These are phyloP conservation scores for Caenorhabditis japonica DNA, from an alignment of 2,888 invertebrate species.

Conservation along the genomic window DNA sequence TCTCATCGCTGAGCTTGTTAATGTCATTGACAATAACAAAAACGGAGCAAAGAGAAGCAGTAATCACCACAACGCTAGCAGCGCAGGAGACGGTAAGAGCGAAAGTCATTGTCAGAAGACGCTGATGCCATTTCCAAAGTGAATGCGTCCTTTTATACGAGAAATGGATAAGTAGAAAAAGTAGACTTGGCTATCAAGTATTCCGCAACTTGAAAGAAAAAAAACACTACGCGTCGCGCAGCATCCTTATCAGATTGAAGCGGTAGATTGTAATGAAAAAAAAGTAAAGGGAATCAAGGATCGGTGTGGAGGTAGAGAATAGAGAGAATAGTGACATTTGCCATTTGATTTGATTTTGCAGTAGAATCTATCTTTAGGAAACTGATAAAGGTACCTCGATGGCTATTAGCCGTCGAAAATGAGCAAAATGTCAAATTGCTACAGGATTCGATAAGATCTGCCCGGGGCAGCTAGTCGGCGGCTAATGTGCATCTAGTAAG, in stretches of 20 bases:
- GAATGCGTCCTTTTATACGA: slow-evolving; percentile 29
- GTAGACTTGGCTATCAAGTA: slow-evolving; percentile 43
- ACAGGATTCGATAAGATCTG: too few species aligned
- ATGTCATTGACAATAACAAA: slow-evolving; percentile 60
- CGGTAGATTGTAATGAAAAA: background rate
- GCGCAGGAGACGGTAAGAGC: slow-evolving; percentile 57
- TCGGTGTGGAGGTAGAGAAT: background rate
- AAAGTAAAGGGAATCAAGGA: slow-evolving; percentile 3
- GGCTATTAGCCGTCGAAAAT: too few species aligned
- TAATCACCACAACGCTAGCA: slow-evolving; percentile 48
- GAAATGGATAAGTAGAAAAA: slow-evolving; percentile 14
- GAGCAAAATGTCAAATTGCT: too few species aligned
- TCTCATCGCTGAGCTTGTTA: slow-evolving; percentile 57
- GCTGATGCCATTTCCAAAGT: slow-evolving; percentile 12
- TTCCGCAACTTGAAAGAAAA: slow-evolving; percentile 15
- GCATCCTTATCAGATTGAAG: slow-evolving; percentile 5
- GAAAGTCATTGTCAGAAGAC: slow-evolving; percentile 52
- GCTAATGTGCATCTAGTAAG: too few species aligned
- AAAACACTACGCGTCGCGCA: slow-evolving; percentile 32
- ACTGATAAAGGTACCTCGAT: too few species aligned
- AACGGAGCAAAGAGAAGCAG: slow-evolving; percentile 55
- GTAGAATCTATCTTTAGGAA: too few species aligned
- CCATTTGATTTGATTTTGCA: too few species aligned
- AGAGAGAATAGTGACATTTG: too few species aligned
- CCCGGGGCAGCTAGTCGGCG: too few species aligned